Evolutionary conservation across 2,113 vertebrate genomes (phyloP), one percentile per base, ranked within the genome.

Genomic region (Casuarius casuarius): DNA sequence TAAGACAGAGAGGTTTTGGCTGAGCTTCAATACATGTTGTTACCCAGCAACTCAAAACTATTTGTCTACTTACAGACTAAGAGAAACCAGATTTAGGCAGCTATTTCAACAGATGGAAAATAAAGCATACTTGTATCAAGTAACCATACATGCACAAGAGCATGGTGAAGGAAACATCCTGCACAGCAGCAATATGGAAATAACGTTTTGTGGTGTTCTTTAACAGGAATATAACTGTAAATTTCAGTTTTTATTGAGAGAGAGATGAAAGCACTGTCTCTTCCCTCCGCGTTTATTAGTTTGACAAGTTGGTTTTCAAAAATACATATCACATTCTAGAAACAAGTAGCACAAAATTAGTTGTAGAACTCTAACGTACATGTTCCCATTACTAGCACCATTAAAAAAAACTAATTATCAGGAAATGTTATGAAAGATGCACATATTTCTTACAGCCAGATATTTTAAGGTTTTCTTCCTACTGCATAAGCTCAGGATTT

Each of bases 331-430:
- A 66, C n/a, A 21, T 13, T 38, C 15, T 42, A 42, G 23, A 74
- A 58, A 58, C 10, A 81, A 66, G 5, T 23, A 80, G 12, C 5
- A 1, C 8, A 71, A 62, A 72, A 20, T 2, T 35, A 15, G 18
- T 13, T 40, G n/a, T 62, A 63, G 7, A 16, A 2, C 21, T n/a
- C 6, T 21, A 14, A 17, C 1, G 0, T n/a, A 28, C 1, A 0
- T 12, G 13, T 35, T 14, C n/a, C 44, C 4, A 2, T 18, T 35
- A 65, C 22, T n/a, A 51, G 31, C 40, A 35, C 4, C 23, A 2
- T 8, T 61, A 56, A 14, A 46, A 23, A 74, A 79, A 38, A 6
- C 38, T 38, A 38, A 38, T 38, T 38, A 38, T 38, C 38, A 25
- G 61, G 21, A 42, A 15, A 21, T 46, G 19, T 19, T 58, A 16